Conservation (phyloP, 1,140 invertebrate genomes). For the Nylanderia fulva region DNA sequence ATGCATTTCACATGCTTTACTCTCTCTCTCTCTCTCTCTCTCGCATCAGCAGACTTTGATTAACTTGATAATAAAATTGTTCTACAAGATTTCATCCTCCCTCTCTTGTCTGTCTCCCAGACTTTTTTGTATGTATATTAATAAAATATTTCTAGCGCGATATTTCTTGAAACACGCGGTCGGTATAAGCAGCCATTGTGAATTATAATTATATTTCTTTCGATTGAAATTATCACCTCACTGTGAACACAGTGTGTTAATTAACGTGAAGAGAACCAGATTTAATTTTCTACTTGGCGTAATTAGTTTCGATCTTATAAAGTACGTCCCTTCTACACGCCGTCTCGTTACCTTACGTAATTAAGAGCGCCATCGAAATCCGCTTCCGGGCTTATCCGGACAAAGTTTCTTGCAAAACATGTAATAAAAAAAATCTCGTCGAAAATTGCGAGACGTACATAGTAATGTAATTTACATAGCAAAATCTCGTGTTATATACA, state of each 20-base stretch:
- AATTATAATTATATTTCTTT: slow-evolving; percentile 34
- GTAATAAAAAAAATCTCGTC: background rate
- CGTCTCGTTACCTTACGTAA: slow-evolving; percentile 49
- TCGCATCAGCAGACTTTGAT: slow-evolving; percentile 44
- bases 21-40: no score
- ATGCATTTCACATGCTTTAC: slow-evolving; percentile 15
- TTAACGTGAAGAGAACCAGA: slow-evolving; percentile 62
- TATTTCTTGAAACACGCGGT: background rate
- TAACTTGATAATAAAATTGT: slow-evolving; percentile 24
- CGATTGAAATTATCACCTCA: slow-evolving; percentile 60
- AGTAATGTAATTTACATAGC: background rate
- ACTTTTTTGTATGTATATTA: background rate
- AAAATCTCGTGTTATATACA: no score
- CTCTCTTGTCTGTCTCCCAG: background rate
- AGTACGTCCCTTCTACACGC: background rate
- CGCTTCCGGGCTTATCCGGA: slow-evolving; percentile 10
- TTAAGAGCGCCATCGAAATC: slow-evolving; percentile 11
- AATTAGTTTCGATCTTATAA: slow-evolving; percentile 69
- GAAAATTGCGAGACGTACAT: background rate
- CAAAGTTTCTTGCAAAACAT: slow-evolving; percentile 15
- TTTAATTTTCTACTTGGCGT: slow-evolving; percentile 69
- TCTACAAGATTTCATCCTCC: background rate
- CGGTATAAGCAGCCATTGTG: background rate
- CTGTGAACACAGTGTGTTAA: slow-evolving; percentile 45
- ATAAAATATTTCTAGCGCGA: background rate